These are phyloP conservation scores for Pteropus alecto DNA, from an alignment of 2,113 vertebrate species.

Conservation along the genomic window DNA sequence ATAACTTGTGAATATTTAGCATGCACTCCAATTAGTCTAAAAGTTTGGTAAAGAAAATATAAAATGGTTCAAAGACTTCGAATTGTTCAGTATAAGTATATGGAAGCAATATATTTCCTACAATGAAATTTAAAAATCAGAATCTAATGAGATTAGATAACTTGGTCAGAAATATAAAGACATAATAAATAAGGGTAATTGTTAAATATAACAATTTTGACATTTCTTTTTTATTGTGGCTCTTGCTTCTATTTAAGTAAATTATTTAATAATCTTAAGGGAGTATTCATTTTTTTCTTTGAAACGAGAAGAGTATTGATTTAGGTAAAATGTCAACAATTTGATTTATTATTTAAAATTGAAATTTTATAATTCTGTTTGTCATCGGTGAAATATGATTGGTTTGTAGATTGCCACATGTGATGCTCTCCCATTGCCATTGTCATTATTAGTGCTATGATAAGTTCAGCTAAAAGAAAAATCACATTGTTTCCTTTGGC, in stretches of 20 bases:
- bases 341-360: slow-evolving; percentile 68
- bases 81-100: not conserved
- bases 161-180: not conserved
- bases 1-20: not conserved
- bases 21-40: not conserved
- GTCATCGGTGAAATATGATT: slow-evolving; percentile 25
- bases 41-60: not conserved
- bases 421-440: not conserved
- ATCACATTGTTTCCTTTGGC: not conserved
- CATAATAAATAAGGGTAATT: slow-evolving; percentile 48
- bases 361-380: slow-evolving; percentile 48
- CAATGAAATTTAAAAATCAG: slow-evolving; percentile 46
- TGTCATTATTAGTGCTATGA: not conserved
- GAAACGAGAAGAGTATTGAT: slow-evolving; percentile 67
- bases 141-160: slow-evolving; percentile 51
- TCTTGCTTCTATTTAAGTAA: slow-evolving; percentile 7
- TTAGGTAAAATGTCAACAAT: slow-evolving; percentile 70
- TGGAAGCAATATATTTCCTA: not conserved
- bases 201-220: slow-evolving; percentile 34
- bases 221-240: slow-evolving; percentile 42
- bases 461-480: not conserved
- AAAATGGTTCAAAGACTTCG: not conserved
- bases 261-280: slow-evolving; percentile 62
- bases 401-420: not conserved
- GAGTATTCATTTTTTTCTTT: not conserved